Evolutionary conservation across 2,113 vertebrate species (phyloP).

Genomic region (Eptesicus fuscus): DNA sequence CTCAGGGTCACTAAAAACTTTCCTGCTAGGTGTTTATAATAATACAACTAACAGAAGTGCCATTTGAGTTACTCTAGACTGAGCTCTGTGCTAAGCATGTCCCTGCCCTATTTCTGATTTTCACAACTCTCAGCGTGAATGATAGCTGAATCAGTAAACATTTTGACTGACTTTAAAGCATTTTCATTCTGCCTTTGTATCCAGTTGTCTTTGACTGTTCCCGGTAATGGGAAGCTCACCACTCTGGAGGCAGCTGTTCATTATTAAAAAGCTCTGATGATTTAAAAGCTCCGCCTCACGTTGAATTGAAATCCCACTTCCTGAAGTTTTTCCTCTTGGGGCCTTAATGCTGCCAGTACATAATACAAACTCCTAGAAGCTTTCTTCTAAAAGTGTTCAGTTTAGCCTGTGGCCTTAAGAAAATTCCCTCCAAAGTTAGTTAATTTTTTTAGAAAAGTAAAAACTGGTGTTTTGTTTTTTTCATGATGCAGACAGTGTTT

Average conservation of each 20-base stretch:
- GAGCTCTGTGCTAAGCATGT: background rate
- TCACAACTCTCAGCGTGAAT: background rate
- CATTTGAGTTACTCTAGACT: background rate
- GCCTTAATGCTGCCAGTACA: background rate
- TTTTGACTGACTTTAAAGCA: background rate
- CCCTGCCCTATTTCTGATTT: conserved; percentile 4
- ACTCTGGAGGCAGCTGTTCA: background rate
- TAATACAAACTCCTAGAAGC: background rate
- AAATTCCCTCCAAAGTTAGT: conserved; percentile 35
- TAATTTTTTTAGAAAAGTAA: conserved; percentile 25
- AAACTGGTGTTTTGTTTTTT: background rate
- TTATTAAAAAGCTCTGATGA: background rate
- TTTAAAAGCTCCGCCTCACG: background rate
- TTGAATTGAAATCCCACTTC: conserved; percentile 37
- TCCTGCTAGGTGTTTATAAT: background rate
- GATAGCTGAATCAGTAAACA: background rate
- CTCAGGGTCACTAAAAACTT: background rate
- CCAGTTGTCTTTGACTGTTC: background rate
- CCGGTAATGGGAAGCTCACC: background rate
- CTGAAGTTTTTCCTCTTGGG: background rate
- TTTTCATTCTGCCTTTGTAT: background rate
- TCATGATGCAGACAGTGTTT: background rate
- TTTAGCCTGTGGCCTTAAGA: background rate
- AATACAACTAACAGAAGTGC: background rate
- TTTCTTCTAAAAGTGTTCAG: background rate